phyloP scores from a whole-genome alignment of 2,797 vertebrate species.

The Hydrolagus colliei region DNA sequence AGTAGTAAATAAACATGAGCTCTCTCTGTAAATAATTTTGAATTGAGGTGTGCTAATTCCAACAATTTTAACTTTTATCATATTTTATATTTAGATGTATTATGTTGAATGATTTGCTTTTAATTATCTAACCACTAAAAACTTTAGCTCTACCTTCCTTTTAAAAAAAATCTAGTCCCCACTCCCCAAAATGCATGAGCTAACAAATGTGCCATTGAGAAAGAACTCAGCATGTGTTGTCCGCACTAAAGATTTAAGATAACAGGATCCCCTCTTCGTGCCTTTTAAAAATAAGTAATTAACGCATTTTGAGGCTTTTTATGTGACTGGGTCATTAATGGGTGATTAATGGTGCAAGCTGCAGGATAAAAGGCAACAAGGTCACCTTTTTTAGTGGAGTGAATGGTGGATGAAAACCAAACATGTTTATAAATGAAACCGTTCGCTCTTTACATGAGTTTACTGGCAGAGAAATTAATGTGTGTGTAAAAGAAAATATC shows the following conservation, averaged over 20 bases:
- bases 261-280: constrained; percentile 4
- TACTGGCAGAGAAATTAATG: constrained; percentile 20
- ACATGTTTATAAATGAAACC: constrained; percentile 8
- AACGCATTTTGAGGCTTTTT: constrained; percentile 23
- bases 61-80: no score
- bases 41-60: no score
- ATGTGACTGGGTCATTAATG: constrained; percentile 15
- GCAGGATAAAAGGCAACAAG: neutral
- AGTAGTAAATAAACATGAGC: no score
- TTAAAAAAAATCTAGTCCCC: no score
- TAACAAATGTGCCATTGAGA: neutral
- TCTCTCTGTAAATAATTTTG: no score
- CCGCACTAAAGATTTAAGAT: constrained; percentile 18
- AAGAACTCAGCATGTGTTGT: neutral
- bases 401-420: neutral
- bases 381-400: constrained; percentile 20
- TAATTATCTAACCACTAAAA: neutral
- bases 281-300: constrained; percentile 29
- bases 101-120: neutral
- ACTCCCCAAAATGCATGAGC: neutral
- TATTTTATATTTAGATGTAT: no score
- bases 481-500: constrained; percentile 4
- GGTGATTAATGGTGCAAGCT: neutral
- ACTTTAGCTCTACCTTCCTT: neutral
- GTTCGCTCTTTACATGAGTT: constrained; percentile 9